These are phyloP conservation scores for Sinotaia quadrata DNA, from an alignment of 2,888 invertebrate species.

Conservation along the genomic window DNA sequence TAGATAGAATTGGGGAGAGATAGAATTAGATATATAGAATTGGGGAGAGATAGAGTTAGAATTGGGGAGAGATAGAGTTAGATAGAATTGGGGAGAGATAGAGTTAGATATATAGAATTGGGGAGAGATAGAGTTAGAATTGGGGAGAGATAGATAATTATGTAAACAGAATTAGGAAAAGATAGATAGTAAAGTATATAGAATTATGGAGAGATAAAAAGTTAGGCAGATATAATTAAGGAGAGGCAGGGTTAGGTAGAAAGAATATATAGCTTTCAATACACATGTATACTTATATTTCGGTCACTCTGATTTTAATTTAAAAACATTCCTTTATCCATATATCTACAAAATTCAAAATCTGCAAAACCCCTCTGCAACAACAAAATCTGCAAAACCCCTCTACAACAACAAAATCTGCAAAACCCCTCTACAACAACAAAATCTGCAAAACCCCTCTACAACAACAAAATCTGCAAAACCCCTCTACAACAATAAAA, in stretches of 20 bases:
- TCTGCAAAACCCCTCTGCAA: too few species aligned
- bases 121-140: not conserved
- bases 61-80: not conserved
- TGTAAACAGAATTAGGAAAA: not conserved
- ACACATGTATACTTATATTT: too few species aligned
- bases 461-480: too few species aligned
- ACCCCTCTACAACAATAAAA: too few species aligned
- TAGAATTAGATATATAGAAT: not conserved
- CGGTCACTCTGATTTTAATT: too few species aligned
- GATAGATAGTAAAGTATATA: not conserved
- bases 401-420: too few species aligned
- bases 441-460: too few species aligned
- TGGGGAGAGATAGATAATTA: not conserved
- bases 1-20: not conserved
- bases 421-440: too few species aligned
- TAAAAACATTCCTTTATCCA: too few species aligned
- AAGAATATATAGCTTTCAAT: too few species aligned
- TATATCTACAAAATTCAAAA: too few species aligned
- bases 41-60: not conserved
- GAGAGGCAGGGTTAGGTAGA: not conserved
- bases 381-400: too few species aligned
- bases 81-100: not conserved
- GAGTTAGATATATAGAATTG: not conserved
- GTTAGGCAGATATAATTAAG: not conserved
- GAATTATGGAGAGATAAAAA: not conserved